Base-by-base conservation (phyloP, 2,888 invertebrate genomes). In the Elegia similella region DNA sequence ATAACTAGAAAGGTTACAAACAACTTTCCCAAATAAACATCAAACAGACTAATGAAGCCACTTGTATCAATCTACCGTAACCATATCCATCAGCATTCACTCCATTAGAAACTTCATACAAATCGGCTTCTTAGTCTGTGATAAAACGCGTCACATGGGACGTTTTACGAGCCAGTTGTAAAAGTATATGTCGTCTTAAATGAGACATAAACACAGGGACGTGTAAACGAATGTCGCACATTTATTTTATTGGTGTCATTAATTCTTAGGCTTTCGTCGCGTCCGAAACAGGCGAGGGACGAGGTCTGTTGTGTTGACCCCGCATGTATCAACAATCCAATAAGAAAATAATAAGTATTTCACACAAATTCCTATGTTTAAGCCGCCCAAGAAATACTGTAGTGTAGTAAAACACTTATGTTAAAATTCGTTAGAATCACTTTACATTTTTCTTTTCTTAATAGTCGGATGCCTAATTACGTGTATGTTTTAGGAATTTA, bases 151-250 rank as follows among this genome's bases (percentile, higher is more conserved):
- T 84, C 88, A 85, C 84, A 86, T 86, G 86, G 81, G 78, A 77
- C 79, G 73, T 73, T 90, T 89, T 88, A 90, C 85, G 86, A 82
- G 69, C 62, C 58, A 68, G 78, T 75, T 84, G 85, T 90, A 88
- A 88, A 89, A 88, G 83, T 86, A 83, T 88, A 88, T 81, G 86
- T 85, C 86, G 83, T 79, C 88, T 88, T 89, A 90, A 91, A 90
- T 89, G 89, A 88, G 89, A 89, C 89, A 88, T 90, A 89, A 90
- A 90, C 86, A 87, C 75, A 72, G 84, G 79, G 83, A 89, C 83
- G 87, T 88, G 87, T 90, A 89, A 90, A 88, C 86, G 84, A 88
- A 88, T 88, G 89, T 89, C 79, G 82, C 88, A 82, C 89, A 84
- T 90, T 89, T 86, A 83, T 89, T 91, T 91, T 89, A 91, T 90